Percentiles rank a stretch among this genome's conserved stretches.
Evolutionary conservation across 2,888 invertebrate species (phyloP).

Genomic region (Dendrolimus houi): DNA sequence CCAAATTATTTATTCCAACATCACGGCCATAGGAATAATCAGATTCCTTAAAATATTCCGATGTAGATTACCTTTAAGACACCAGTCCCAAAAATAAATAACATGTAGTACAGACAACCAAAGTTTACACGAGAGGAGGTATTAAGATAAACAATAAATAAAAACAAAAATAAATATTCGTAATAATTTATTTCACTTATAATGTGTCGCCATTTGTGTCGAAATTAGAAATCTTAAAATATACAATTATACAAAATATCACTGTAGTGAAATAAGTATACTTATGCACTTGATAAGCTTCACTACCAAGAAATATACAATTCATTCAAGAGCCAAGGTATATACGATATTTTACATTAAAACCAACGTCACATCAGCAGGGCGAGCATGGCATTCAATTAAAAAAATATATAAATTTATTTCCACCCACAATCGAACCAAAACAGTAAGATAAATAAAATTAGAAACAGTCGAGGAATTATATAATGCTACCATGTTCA

Average conservation of each 20-base stretch:
- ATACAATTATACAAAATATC: constrained; percentile 8
- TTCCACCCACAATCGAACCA: neutral
- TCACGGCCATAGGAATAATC: too few relatives aligned
- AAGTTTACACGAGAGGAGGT: too few relatives aligned
- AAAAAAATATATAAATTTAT: neutral
- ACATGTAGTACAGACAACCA: too few relatives aligned
- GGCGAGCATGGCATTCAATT: neutral
- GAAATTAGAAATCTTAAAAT: constrained; percentile 5
- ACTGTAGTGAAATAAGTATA: constrained; percentile 3
- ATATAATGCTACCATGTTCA: too few relatives aligned
- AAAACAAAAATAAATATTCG: constrained; percentile 1
- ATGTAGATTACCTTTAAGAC: too few relatives aligned
- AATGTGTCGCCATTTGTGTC: constrained; percentile 5
- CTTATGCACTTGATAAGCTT: neutral
- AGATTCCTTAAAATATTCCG: too few relatives aligned
- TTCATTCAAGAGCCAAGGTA: neutral
- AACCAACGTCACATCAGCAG: neutral
- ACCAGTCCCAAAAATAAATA: too few relatives aligned
- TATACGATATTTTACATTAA: neutral
- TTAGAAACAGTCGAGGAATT: too few relatives aligned
- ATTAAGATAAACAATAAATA: too few relatives aligned
- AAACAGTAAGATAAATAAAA: too few relatives aligned
- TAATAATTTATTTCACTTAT: constrained; percentile 2
- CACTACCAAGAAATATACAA: neutral
- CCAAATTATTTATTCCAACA: too few relatives aligned